Evolutionary conservation across 1,140 invertebrate genomes (phyloP).

Genomic region (Conus ventricosus): DNA sequence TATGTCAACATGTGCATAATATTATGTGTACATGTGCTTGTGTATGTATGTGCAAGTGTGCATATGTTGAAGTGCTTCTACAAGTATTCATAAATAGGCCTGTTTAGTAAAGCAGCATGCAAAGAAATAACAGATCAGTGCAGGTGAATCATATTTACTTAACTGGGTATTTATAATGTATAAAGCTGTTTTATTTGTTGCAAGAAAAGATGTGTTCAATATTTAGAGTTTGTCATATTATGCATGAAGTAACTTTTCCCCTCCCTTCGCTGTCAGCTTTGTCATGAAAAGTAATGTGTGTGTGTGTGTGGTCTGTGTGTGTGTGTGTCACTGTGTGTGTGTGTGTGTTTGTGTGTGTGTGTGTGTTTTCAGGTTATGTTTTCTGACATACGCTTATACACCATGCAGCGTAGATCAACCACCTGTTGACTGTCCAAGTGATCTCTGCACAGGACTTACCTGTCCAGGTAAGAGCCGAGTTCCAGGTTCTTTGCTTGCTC

Average conservation of each 20-base stretch:
- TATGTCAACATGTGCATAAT: not conserved
- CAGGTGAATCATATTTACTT: no score
- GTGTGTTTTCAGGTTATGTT: conserved; percentile 58
- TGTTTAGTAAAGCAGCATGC: no score
- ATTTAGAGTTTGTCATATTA: no score
- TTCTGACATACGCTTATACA: conserved; percentile 62
- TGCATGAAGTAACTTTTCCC: no score
- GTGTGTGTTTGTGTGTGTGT: not conserved
- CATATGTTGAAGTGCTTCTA: no score
- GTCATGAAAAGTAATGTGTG: no score
- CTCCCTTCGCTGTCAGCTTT: no score
- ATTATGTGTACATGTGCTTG: not conserved
- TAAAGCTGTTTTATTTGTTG: no score
- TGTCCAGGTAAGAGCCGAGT: conserved; percentile 64
- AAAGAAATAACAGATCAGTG: no score
- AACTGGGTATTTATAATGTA: no score
- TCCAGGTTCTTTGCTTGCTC: no score
- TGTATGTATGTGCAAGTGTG: not conserved
- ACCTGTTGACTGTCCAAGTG: conserved; percentile 57
- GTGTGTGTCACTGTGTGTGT: not conserved
- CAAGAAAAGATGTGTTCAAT: no score
- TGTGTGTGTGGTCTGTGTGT: not conserved
- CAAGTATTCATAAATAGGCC: not conserved
- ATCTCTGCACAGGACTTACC: conserved; percentile 55
- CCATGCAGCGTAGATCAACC: conserved; percentile 61